phyloP scores from a whole-genome alignment of 2,888 invertebrate genomes.

The Erebia aethiops region DNA sequence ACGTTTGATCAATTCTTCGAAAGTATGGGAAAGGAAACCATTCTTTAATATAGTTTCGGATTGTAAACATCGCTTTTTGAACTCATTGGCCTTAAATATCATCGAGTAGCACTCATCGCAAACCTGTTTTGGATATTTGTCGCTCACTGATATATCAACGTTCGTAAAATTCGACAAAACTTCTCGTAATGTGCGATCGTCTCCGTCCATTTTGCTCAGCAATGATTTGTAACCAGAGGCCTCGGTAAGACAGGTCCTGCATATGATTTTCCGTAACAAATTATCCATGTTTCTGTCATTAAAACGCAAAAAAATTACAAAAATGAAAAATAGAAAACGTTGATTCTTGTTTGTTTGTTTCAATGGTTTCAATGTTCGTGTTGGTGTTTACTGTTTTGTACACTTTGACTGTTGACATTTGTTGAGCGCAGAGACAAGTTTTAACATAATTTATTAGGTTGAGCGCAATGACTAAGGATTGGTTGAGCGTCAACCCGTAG shows the following conservation, averaged over 20 bases:
- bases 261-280: constrained; percentile 49
- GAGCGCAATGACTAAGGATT: too few relatives aligned
- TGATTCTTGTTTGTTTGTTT: too few relatives aligned
- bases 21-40: constrained; percentile 41
- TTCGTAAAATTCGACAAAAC: constrained; percentile 59
- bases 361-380: too few relatives aligned
- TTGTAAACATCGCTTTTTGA: constrained; percentile 64
- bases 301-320: not conserved
- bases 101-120: constrained; percentile 62
- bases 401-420: too few relatives aligned
- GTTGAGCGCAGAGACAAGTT: too few relatives aligned
- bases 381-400: too few relatives aligned
- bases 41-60: constrained; percentile 59
- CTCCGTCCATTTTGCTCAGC: constrained; percentile 52
- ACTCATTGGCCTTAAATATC: constrained; percentile 60
- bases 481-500: too few relatives aligned
- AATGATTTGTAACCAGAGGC: constrained; percentile 56
- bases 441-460: too few relatives aligned
- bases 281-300: constrained; percentile 30
- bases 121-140: constrained; percentile 65
- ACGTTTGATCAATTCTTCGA: constrained; percentile 33
- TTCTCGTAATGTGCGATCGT: constrained; percentile 55
- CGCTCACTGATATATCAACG: constrained; percentile 55
- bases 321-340: too few relatives aligned
- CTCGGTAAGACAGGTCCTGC: constrained; percentile 63